Evolutionary conservation across 2,888 invertebrate species (phyloP), one percentile per base, ranked within the genome.

Genomic region (Lepas anatifera): DNA sequence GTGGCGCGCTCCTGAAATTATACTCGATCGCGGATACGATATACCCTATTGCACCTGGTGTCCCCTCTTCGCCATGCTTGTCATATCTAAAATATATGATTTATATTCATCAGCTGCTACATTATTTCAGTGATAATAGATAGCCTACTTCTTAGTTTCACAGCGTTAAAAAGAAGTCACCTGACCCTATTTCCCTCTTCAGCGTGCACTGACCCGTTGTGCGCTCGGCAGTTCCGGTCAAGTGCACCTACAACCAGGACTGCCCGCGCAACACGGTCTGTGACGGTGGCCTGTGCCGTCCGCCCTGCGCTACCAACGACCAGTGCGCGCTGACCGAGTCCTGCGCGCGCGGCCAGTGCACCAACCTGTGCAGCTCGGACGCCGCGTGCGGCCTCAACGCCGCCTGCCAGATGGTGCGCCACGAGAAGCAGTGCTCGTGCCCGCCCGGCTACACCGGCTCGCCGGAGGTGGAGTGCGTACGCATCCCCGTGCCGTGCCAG

Each of bases 381-480:
- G 66, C 68, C 35, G 88, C 91, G 25, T 95, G 95, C 80, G 95
- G 94, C 0, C 81, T 90, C 37, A 92, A 93, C 79, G 92, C 94
- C 0, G 86, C 92, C 70, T 95, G 95, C 77, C 92, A 92, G 78
- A 95, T 95, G 81, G 81, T 94, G 68, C 93, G 93, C 0, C 95
- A 95, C 69, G 92, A 92, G 78, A 95, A 94, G 77, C 92, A 93
- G 80, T 95, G 95, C 76, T 89, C 90, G 76, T 95, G 95, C 77
- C 90, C 92, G 0, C 83, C 87, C 43, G 92, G 92, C 50, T 94
- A 89, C 78, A 90, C 90, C 77, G 94, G 94, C 67, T 93, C 95
- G 80, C 93, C 95, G 63, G 87, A 89, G 72, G 83, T 92, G 22
- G 73, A 74, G 69, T 73, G 73, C 39, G 72, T 72, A 41, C 68